phyloP scores from a whole-genome alignment of 2,797 vertebrate species.

The Arnoldichthys spilopterus region DNA sequence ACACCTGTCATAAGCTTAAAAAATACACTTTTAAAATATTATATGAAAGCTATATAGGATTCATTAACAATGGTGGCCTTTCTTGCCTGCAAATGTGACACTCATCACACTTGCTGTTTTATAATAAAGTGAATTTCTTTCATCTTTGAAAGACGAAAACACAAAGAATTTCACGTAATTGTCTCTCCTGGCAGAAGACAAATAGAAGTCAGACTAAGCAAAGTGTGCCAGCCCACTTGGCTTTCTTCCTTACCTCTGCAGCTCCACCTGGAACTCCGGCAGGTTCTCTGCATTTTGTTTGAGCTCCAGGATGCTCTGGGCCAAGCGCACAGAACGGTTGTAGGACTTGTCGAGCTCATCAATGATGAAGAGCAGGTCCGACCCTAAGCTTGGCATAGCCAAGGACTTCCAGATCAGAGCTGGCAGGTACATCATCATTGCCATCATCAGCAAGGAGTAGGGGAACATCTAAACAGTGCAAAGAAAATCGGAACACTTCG shows the following conservation, averaged over 20 bases:
- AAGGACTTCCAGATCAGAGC: slow-evolving; percentile 90
- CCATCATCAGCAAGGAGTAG: slow-evolving; percentile 91
- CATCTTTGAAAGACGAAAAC: background rate
- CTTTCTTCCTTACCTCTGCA: slow-evolving; percentile 82
- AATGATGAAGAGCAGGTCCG: slow-evolving; percentile 92
- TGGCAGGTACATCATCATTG: slow-evolving; percentile 91
- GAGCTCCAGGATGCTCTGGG: slow-evolving; percentile 90
- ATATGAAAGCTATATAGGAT: background rate
- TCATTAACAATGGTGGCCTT: background rate
- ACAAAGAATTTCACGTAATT: slow-evolving; percentile 2
- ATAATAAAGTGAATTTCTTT: background rate
- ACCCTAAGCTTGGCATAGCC: slow-evolving; percentile 83
- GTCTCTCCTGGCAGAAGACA: background rate
- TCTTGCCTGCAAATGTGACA: background rate
- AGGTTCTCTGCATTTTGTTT: slow-evolving; percentile 82
- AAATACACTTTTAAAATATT: background rate
- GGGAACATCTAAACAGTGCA: slow-evolving; percentile 85
- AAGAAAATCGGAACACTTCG: background rate
- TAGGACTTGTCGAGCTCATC: slow-evolving; percentile 96
- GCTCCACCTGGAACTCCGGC: slow-evolving; percentile 87
- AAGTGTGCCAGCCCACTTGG: background rate
- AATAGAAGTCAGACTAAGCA: background rate
- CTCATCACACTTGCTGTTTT: background rate
- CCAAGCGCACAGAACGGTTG: slow-evolving; percentile 92
- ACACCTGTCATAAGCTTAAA: background rate